Conservation (phyloP, 37 sponge, comb jelly and placozoan species). For the Geodia barretti region DNA sequence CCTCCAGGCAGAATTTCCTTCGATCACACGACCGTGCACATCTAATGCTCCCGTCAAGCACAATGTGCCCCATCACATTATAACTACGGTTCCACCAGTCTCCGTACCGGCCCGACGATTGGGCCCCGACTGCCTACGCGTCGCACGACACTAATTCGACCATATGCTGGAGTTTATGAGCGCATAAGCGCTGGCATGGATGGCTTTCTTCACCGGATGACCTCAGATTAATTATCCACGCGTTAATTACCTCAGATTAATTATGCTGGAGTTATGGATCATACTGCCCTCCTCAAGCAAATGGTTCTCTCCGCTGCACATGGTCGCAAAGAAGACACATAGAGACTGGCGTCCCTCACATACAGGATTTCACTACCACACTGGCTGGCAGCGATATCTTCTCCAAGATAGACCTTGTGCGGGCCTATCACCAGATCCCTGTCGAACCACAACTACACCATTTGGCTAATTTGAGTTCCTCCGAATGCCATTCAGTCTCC, state of each 20-base stretch:
- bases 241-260: too few species aligned
- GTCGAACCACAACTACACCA: slow-evolving; percentile 50
- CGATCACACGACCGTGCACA: slow-evolving; percentile 25
- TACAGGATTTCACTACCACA: slow-evolving; percentile 56
- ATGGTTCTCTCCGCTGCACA: slow-evolving; percentile 72
- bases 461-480: slow-evolving; percentile 68
- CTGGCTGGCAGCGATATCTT: slow-evolving; percentile 51
- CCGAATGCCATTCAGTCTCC: slow-evolving; percentile 47
- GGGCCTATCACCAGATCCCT: slow-evolving; percentile 47
- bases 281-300: slow-evolving; percentile 61
- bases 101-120: slow-evolving; percentile 53
- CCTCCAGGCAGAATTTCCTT: slow-evolving; percentile 55
- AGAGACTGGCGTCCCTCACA: slow-evolving; percentile 77
- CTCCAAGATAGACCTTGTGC: slow-evolving; percentile 60
- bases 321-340: slow-evolving; percentile 62
- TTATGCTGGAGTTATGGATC: slow-evolving; percentile 68
- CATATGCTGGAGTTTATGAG: too few species aligned
- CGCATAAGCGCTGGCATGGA: too few species aligned
- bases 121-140: slow-evolving; percentile 55
- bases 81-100: slow-evolving; percentile 63
- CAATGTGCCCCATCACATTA: slow-evolving; percentile 55
- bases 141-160: slow-evolving; percentile 57
- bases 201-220: too few species aligned
- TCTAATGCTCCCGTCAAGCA: slow-evolving; percentile 45
- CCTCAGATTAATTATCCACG: too few species aligned